Percentiles rank a stretch among this genome's conserved stretches.
Evolutionary conservation across 2,113 vertebrate genomes (phyloP).

Genomic region (Pygoscelis antarcticus): DNA sequence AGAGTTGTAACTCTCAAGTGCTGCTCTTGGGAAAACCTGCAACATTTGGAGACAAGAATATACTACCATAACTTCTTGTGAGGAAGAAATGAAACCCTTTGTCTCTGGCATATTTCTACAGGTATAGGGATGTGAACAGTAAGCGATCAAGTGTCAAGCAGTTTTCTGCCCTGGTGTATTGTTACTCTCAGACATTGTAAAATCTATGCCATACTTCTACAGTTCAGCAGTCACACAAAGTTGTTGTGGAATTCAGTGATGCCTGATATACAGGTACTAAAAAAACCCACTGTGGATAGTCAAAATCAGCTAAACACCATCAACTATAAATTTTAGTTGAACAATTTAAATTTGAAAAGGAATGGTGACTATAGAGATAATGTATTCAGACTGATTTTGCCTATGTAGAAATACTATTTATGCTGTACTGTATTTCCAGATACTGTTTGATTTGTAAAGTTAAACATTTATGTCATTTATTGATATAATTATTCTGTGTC

Average conservation of each 20-base stretch:
- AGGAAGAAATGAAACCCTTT: background rate
- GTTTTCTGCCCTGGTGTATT: background rate
- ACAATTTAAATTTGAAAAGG: slow-evolving; percentile 24
- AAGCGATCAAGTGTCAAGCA: background rate
- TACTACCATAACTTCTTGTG: background rate
- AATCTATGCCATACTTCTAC: background rate
- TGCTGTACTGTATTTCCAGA: background rate
- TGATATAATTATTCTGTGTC: slow-evolving; percentile 42
- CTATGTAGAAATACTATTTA: background rate
- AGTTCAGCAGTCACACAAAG: background rate
- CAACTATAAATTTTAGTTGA: background rate
- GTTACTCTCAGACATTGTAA: background rate
- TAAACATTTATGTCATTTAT: slow-evolving; percentile 30
- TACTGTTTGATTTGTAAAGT: slow-evolving; percentile 5
- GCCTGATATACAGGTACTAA: background rate
- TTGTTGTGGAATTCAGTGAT: background rate
- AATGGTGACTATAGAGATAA: background rate
- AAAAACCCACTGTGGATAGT: background rate
- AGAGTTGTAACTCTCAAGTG: background rate
- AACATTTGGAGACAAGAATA: background rate
- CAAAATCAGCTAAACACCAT: background rate
- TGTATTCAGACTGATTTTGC: background rate
- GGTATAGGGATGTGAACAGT: background rate
- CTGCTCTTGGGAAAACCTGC: background rate
- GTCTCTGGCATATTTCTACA: background rate